Base-by-base conservation (phyloP, 1,140 invertebrate genomes). In the Apis laboriosa region DNA sequence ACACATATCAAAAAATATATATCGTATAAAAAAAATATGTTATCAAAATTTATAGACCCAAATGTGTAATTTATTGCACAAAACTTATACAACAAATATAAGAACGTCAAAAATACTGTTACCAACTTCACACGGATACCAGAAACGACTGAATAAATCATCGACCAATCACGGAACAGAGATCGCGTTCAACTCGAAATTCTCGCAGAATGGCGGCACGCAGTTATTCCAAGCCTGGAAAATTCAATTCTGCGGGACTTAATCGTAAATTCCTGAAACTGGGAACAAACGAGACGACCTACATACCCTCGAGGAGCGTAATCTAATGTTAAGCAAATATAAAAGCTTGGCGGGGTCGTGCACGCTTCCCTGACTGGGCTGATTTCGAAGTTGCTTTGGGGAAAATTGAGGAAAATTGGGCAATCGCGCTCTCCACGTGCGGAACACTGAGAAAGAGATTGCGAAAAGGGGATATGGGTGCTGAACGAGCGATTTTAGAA, bases 301-400 rank as follows among this genome's bases (percentile, higher is more conserved):
- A 68, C 43, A 68, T 68, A 51, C 7, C 34, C 12, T n/a, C 12
- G 19, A n/a, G 66, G 0, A 51, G 21, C 5, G 66, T 43, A 15
- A 24, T 68, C 21, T 68, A 68, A 68, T 15, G 67, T 51, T 3
- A 15, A 70, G 49, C n/a, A 70, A 73, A 73, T 58, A 58, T 73
- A 58, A 73, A 73, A 73, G 53, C 53, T 55, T 13, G n/a, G 2
- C 17, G 13, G 17, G n/a, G 17, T 28, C 51, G 9, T 17, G 34
- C n/a, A 1, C 34, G n/a, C 21, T 70, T n/a, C 21, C n/a, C 21
- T 55, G 51, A 12, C n/a, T 61, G n/a, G n/a, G 70, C 24, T 72
- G 70, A 72, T 34, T 72, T 15, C n/a, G 2, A 17, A 8, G 17
- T 34, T 72, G 19, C 53, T 24, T 56, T 7, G 0, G 9, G 19